phyloP scores from a whole-genome alignment of 2,888 invertebrate genomes.

The Pseudoips prasinana region DNA sequence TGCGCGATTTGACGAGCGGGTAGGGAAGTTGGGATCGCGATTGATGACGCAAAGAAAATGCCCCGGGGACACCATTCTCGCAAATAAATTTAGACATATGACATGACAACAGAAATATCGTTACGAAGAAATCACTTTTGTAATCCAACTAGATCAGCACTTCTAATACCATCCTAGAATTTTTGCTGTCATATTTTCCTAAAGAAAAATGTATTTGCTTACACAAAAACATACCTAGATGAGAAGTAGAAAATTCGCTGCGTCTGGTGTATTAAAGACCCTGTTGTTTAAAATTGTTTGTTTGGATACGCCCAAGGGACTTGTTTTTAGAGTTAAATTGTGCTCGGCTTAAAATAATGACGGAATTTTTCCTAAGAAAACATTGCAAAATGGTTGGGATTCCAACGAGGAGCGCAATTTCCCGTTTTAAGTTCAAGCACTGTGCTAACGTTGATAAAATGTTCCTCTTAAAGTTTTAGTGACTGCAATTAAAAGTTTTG shows the following conservation, averaged over 20 bases:
- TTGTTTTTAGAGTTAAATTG: constrained; percentile 41
- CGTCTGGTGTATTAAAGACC: constrained; percentile 27
- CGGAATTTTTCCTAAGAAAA: constrained; percentile 33
- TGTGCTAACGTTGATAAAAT: constrained; percentile 18
- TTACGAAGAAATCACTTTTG: constrained; percentile 20
- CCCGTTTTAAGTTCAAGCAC: constrained; percentile 9
- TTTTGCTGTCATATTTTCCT: constrained; percentile 7
- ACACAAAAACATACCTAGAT: too few species aligned
- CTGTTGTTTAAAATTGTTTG: constrained; percentile 41
- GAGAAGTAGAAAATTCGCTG: constrained; percentile 7
- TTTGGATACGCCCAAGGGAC: constrained; percentile 37
- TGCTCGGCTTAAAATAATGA: constrained; percentile 40
- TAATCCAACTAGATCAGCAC: too few species aligned
- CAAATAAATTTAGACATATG: constrained; percentile 17
- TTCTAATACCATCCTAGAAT: too few species aligned
- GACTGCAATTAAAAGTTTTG: not conserved
- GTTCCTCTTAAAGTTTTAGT: constrained; percentile 6
- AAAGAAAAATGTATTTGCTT: too few species aligned
- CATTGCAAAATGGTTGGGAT: constrained; percentile 18
- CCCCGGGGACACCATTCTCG: constrained; percentile 24
- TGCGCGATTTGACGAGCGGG: constrained; percentile 23
- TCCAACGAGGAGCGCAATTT: constrained; percentile 19
- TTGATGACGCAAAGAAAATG: constrained; percentile 24
- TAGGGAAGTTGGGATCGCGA: constrained; percentile 12
- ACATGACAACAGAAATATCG: constrained; percentile 15